phyloP scores from a whole-genome alignment of 2,888 invertebrate species.

The Sylvicola fuscatus region DNA sequence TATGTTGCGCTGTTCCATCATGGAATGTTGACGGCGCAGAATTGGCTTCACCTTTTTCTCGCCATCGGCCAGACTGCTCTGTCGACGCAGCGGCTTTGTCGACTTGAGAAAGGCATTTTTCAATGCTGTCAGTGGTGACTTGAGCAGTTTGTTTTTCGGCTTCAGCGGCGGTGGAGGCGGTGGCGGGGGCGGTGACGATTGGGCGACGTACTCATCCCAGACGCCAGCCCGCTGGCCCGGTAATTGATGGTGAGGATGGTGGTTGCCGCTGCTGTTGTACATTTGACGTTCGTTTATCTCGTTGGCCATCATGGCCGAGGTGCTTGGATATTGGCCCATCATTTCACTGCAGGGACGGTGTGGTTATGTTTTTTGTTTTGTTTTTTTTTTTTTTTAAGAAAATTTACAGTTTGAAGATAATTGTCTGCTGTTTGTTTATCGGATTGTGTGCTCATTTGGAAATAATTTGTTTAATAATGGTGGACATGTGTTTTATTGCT shows the following conservation, averaged over 20 bases:
- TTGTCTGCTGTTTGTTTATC: too few species aligned
- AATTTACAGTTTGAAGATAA: too few species aligned
- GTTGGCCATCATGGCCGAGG: constrained; percentile 1
- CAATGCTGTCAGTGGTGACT: constrained; percentile 21
- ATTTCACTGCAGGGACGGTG: constrained; percentile 19
- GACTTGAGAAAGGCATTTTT: constrained; percentile 24
- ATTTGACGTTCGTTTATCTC: constrained; percentile 9
- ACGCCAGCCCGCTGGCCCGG: neutral
- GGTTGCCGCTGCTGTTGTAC: neutral
- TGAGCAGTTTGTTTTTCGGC: constrained; percentile 23
- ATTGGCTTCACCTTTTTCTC: constrained; percentile 15
- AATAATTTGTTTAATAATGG: too few species aligned
- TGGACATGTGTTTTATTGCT: too few species aligned
- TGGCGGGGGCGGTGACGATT: constrained; percentile 11
- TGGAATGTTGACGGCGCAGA: constrained; percentile 22
- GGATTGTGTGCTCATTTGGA: too few species aligned
- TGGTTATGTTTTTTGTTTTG: constrained; percentile 5
- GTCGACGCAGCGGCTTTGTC: constrained; percentile 21
- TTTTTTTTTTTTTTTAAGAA: constrained; percentile 3
- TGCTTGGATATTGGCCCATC: constrained; percentile 17
- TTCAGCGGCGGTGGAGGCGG: constrained; percentile 19
- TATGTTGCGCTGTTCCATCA: constrained; percentile 19
- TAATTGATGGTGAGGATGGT: constrained; percentile 1
- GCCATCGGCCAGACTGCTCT: constrained; percentile 23
- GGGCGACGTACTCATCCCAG: constrained; percentile 5